Percentiles rank a stretch among this genome's conserved stretches.
Conservation (phyloP, 2,797 vertebrate species). For the Propithecus deckenii region DNA sequence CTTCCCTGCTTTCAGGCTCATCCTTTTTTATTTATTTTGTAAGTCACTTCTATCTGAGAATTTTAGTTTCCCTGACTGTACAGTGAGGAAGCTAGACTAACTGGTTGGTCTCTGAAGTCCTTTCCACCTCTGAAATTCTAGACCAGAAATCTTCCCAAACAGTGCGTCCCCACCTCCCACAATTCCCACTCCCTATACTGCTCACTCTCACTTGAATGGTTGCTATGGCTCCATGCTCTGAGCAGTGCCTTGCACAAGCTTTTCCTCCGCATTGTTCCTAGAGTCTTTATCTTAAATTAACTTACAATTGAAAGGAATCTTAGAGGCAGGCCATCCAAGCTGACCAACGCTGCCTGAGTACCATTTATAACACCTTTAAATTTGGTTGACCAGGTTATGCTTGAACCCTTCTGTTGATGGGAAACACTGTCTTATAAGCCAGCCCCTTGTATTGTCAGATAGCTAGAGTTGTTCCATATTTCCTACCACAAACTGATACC, state of each 20-base stretch:
- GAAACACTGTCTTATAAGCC: background rate
- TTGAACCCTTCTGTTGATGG: background rate
- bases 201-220: background rate
- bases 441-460: background rate
- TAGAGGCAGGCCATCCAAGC: background rate
- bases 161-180: background rate
- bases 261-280: slow-evolving; percentile 29
- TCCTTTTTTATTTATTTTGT: slow-evolving; percentile 25
- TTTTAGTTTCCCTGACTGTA: slow-evolving; percentile 18
- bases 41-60: slow-evolving; percentile 40
- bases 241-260: background rate
- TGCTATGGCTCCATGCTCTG: background rate
- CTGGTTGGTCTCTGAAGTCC: background rate
- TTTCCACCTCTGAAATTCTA: slow-evolving; percentile 9
- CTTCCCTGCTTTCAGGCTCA: background rate
- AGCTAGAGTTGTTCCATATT: background rate
- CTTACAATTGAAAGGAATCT: slow-evolving; percentile 16
- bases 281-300: slow-evolving; percentile 4
- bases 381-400: background rate
- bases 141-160: background rate
- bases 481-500: background rate
- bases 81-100: background rate
- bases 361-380: background rate
- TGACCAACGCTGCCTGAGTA: background rate
- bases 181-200: background rate